Evolutionary conservation across 2,113 vertebrate species (phyloP).

Genomic region (Procavia capensis): DNA sequence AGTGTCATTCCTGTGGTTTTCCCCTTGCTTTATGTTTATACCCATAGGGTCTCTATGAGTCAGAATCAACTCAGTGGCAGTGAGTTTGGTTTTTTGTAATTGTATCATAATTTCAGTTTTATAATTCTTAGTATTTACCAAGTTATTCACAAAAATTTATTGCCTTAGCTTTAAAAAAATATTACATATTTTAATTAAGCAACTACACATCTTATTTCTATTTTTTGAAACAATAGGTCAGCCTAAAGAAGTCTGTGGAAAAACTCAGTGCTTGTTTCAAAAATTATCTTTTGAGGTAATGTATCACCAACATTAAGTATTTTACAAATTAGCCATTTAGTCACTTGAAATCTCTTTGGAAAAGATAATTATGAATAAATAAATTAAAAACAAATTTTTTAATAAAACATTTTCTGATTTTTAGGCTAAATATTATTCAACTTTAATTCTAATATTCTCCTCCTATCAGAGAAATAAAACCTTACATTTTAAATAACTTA

Average conservation of each 20-base stretch:
- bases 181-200: conserved; percentile 26
- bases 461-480: background rate
- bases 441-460: conserved; percentile 30
- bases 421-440: conserved; percentile 24
- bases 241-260: background rate
- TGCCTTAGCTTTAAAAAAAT: background rate
- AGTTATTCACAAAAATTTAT: conserved; percentile 30
- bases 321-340: conserved; percentile 5
- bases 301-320: background rate
- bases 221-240: background rate
- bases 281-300: conserved; percentile 4
- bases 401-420: conserved; percentile 22
- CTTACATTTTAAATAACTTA: conserved; percentile 39
- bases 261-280: conserved; percentile 47
- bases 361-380: background rate
- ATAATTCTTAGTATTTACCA: background rate
- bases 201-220: background rate
- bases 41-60: too few species aligned
- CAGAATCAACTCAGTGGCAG: too few species aligned
- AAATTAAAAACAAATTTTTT: conserved; percentile 7
- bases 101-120: too few species aligned
- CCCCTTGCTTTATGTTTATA: background rate
- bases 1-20: background rate
- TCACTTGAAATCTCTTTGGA: conserved; percentile 7
- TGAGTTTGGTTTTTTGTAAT: too few species aligned